These are phyloP conservation scores for Heterocephalus glaber DNA, from an alignment of 2,113 vertebrate genomes.

Conservation along the genomic window DNA sequence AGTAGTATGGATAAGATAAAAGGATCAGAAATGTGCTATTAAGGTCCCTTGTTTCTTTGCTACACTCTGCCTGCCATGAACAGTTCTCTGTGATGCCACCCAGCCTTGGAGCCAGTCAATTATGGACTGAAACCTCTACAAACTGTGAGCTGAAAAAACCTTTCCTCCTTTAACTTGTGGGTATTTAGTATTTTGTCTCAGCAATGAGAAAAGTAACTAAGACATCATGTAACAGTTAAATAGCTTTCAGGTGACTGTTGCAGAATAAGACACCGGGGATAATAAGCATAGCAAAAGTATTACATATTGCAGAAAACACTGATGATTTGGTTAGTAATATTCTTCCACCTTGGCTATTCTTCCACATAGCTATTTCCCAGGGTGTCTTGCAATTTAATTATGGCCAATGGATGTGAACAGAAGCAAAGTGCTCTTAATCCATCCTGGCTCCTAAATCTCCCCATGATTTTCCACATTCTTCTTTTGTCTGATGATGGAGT, in stretches of 20 bases:
- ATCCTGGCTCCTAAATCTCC: background rate
- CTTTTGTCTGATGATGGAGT: slow-evolving; percentile 1
- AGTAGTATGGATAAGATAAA: too few relatives aligned
- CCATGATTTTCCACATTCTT: background rate
- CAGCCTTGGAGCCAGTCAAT: too few relatives aligned
- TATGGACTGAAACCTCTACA: too few relatives aligned
- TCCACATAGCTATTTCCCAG: background rate
- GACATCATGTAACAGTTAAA: background rate
- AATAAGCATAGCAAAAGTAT: slow-evolving; percentile 20
- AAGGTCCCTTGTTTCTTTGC: too few relatives aligned
- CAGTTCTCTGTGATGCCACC: too few relatives aligned
- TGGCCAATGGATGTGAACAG: background rate
- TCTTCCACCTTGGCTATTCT: background rate
- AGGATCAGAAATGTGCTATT: too few relatives aligned
- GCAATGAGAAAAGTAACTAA: too few relatives aligned
- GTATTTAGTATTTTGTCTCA: too few relatives aligned
- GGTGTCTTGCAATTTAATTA: background rate
- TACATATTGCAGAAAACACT: background rate
- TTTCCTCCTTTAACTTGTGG: too few relatives aligned
- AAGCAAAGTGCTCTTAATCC: background rate
- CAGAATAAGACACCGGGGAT: slow-evolving; percentile 20
- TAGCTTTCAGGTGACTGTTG: background rate
- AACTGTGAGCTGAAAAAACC: too few relatives aligned
- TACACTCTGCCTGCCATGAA: too few relatives aligned
- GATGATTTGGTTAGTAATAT: background rate